These are phyloP conservation scores for Hippocampus guttulatus DNA, from an alignment of 2,113 vertebrate species.

Conservation along the genomic window DNA sequence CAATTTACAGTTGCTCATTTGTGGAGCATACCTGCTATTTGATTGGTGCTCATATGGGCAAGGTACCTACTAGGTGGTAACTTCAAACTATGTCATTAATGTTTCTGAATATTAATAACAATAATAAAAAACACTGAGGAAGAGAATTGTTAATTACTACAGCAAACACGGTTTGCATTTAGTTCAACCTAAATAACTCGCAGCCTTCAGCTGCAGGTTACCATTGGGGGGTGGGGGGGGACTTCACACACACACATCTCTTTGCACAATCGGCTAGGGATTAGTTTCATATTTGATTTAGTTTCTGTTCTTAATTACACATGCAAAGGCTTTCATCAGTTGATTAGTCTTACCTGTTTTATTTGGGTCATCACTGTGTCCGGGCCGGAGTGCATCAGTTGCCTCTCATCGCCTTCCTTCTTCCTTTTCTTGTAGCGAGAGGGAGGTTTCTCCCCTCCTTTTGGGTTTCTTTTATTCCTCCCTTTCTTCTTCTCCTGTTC, in stretches of 20 bases:
- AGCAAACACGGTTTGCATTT: too few relatives aligned
- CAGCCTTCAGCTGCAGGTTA: neutral
- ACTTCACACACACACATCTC: neutral
- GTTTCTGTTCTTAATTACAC: neutral
- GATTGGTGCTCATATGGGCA: too few relatives aligned
- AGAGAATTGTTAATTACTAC: too few relatives aligned
- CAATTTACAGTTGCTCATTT: too few relatives aligned
- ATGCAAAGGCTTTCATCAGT: neutral
- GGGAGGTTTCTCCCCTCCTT: constrained; percentile 82
- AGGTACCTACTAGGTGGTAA: too few relatives aligned
- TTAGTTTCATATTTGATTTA: neutral
- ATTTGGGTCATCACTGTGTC: constrained; percentile 83
- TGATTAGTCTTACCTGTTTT: constrained; percentile 78
- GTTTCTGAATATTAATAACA: too few relatives aligned
- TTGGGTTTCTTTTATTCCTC: constrained; percentile 83
- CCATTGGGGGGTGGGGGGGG: too few relatives aligned
- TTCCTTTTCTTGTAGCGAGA: constrained; percentile 92
- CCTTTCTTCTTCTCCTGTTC: constrained; percentile 88
- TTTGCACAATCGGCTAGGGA: neutral
- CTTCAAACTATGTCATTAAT: too few relatives aligned
- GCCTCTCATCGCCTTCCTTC: constrained; percentile 90
- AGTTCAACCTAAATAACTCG: neutral
- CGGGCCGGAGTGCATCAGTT: constrained; percentile 72
- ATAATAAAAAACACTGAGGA: too few relatives aligned
- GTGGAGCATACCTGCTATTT: too few relatives aligned